Evolutionary conservation across 92 coral and sea anemone genomes (phyloP).

Genomic region (Epizoanthus stellaris): DNA sequence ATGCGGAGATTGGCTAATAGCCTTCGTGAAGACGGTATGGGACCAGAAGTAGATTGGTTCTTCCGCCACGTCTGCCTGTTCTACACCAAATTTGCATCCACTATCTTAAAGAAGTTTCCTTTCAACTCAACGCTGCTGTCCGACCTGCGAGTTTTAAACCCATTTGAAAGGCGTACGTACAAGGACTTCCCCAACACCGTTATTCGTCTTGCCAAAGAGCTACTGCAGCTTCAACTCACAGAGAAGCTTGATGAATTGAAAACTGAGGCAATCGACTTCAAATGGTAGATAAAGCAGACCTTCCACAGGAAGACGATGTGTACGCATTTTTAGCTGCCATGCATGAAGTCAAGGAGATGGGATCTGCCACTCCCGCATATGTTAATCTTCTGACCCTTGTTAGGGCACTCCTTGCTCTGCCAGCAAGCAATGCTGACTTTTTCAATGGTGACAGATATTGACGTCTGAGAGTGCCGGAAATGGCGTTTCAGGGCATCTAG

Average conservation of each 20-base stretch:
- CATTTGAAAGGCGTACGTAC: slow-evolving; percentile 41
- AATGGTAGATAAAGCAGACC: slow-evolving; percentile 23
- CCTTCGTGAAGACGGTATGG: slow-evolving; percentile 16
- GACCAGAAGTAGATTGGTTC: slow-evolving; percentile 19
- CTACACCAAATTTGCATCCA: slow-evolving; percentile 12
- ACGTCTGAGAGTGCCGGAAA: neutral
- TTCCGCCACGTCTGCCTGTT: slow-evolving; percentile 23
- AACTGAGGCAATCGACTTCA: slow-evolving; percentile 37
- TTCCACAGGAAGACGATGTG: slow-evolving; percentile 30
- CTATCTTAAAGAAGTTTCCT: slow-evolving; percentile 19
- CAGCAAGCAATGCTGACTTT: neutral
- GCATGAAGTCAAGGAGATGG: slow-evolving; percentile 30
- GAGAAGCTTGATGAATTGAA: slow-evolving; percentile 24
- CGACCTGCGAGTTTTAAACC: slow-evolving; percentile 33
- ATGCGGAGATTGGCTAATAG: slow-evolving; percentile 31
- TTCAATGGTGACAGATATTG: slow-evolving; percentile 14
- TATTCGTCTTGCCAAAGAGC: slow-evolving; percentile 40
- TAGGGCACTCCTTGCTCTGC: too few species aligned
- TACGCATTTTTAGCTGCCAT: slow-evolving; percentile 27
- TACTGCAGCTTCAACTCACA: slow-evolving; percentile 46
- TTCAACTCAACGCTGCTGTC: slow-evolving; percentile 43
- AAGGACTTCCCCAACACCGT: slow-evolving; percentile 45
- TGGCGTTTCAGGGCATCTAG: too few species aligned
- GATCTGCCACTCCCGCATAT: slow-evolving; percentile 8
- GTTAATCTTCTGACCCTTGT: slow-evolving; percentile 4